A percentile compares a stretch with the other conserved stretches of the same genome.
These are phyloP conservation scores for Thecocarcelia acutangulata DNA, from an alignment of 2,888 invertebrate genomes.

Conservation along the genomic window DNA sequence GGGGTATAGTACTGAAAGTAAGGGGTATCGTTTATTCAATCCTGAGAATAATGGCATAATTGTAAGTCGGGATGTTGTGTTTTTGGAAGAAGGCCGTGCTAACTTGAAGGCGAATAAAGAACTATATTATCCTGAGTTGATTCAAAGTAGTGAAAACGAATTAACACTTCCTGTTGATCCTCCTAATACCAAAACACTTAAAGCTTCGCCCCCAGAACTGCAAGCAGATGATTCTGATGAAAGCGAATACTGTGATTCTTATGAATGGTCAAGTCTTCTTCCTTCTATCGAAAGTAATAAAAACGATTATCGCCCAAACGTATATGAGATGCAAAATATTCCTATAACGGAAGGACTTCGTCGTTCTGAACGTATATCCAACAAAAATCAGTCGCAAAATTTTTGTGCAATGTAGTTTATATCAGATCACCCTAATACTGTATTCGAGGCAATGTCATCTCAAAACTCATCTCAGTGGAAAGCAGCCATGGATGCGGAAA, in stretches of 20 bases:
- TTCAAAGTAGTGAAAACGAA: neutral
- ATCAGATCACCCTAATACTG: neutral
- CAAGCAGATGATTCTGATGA: no score
- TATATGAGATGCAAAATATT: no score
- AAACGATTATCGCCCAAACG: neutral
- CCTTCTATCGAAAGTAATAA: no score
- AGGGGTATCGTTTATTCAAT: neutral
- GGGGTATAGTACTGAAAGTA: no score
- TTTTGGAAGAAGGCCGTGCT: no score
- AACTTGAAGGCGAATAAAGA: neutral
- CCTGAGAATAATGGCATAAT: no score
- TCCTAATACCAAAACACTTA: no score
- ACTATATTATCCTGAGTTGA: neutral
- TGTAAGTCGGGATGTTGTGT: no score
- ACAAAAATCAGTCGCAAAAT: conserved; percentile 1
- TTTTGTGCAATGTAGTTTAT: conserved; percentile 26
- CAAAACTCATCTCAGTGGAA: conserved; percentile 8
- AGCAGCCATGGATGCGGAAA: conserved; percentile 1
- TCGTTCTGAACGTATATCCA: conserved; percentile 4
- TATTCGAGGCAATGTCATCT: conserved; percentile 1
- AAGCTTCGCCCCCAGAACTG: no score
- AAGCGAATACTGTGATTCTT: no score
- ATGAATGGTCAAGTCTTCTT: no score
- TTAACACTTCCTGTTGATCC: no score
- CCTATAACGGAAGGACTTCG: neutral